These are phyloP conservation scores for Rallus limicola DNA, from an alignment of 2,113 vertebrate genomes.

Conservation along the genomic window DNA sequence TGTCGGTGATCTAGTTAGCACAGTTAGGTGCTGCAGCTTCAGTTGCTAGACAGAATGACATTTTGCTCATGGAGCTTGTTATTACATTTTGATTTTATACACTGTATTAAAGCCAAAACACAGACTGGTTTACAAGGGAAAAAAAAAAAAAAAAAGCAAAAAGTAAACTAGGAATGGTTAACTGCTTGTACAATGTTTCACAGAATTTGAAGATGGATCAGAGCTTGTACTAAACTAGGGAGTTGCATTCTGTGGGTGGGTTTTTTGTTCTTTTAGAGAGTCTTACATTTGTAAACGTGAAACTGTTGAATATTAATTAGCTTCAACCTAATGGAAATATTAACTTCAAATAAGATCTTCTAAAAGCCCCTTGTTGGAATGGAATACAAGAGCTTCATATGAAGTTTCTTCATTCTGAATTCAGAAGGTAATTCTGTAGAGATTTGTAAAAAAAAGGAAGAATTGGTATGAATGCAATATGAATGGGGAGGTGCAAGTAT, in stretches of 20 bases:
- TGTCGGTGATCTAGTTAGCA: slow-evolving; percentile 50
- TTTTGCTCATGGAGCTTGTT: slow-evolving; percentile 46
- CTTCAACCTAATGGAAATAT: neutral
- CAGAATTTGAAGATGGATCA: neutral
- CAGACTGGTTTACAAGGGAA: neutral
- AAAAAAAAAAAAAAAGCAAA: neutral
- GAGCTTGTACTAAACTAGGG: neutral
- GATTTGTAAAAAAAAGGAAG: neutral
- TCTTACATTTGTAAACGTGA: neutral
- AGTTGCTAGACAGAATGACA: slow-evolving; percentile 39
- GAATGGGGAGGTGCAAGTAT: neutral
- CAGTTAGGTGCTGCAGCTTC: slow-evolving; percentile 27
- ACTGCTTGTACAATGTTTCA: neutral
- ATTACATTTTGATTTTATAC: slow-evolving; percentile 39
- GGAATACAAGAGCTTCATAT: neutral
- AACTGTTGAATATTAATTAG: neutral
- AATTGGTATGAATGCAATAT: accelerated
- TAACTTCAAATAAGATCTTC: neutral
- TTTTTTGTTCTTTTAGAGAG: neutral
- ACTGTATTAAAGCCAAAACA: slow-evolving; percentile 7
- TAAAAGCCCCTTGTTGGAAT: accelerated
- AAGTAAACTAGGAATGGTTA: neutral
- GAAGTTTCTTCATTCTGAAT: neutral
- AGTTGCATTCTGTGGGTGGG: neutral
- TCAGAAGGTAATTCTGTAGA: neutral